A percentile compares a stretch with the other conserved stretches of the same genome.
These are phyloP conservation scores for Mactromeris polynyma DNA, from an alignment of 2,888 invertebrate genomes.

Conservation along the genomic window DNA sequence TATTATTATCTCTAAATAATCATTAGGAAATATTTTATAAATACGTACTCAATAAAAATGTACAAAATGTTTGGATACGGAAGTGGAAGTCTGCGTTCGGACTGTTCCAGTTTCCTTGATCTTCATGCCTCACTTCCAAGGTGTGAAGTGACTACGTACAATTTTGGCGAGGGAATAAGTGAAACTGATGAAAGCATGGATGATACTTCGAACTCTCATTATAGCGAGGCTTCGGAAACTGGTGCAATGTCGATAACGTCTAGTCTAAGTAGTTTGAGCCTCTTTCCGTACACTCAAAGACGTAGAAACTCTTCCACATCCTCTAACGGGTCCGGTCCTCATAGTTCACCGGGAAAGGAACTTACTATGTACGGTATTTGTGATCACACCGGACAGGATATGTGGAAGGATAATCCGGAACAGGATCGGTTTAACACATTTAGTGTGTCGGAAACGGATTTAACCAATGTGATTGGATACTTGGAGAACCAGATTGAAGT, in stretches of 20 bases:
- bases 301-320: conserved; percentile 59
- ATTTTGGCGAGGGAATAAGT: conserved; percentile 54
- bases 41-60: conserved; percentile 44
- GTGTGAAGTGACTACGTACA: conserved; percentile 54
- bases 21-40: neutral
- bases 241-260: conserved; percentile 67
- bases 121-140: conserved; percentile 57
- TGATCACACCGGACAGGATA: conserved; percentile 70
- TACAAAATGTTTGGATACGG: conserved; percentile 65
- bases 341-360: conserved; percentile 43
- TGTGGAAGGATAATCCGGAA: conserved; percentile 84
- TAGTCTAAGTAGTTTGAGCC: conserved; percentile 65
- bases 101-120: conserved; percentile 55
- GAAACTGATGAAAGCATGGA: conserved; percentile 68
- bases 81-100: conserved; percentile 58
- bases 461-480: conserved; percentile 82
- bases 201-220: conserved; percentile 67
- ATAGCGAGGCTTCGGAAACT: conserved; percentile 62
- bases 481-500: conserved; percentile 80
- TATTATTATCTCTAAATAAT: neutral
- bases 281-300: conserved; percentile 60
- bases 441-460: conserved; percentile 82
- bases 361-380: conserved; percentile 60
- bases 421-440: conserved; percentile 83
- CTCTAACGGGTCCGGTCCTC: conserved; percentile 47